These are phyloP conservation scores for Carassius carassius DNA, from an alignment of 2,113 vertebrate genomes.

Conservation along the genomic window DNA sequence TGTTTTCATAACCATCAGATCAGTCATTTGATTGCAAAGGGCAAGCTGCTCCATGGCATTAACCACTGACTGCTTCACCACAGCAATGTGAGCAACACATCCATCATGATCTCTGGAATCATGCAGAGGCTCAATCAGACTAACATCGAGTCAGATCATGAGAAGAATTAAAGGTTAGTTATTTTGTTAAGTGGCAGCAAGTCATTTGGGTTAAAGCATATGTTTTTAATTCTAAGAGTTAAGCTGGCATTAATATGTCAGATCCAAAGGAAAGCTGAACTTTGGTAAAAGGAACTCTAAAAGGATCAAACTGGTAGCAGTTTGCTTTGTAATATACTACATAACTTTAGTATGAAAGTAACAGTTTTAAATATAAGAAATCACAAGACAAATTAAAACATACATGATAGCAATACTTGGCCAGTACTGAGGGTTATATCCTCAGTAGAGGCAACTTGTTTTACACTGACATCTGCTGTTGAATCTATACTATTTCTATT, in stretches of 20 bases:
- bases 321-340: neutral
- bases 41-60: constrained; percentile 8
- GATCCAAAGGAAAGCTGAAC: neutral
- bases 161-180: constrained; percentile 11
- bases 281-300: neutral
- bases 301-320: neutral
- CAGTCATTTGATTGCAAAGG: constrained; percentile 8
- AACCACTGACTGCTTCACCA: neutral
- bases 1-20: neutral
- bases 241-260: neutral
- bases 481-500: neutral
- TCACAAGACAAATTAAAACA: neutral
- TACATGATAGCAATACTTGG: neutral
- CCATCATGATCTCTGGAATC: neutral
- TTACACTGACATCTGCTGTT: constrained; percentile 36
- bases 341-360: neutral
- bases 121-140: neutral
- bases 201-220: neutral
- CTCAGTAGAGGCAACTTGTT: neutral
- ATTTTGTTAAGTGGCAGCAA: constrained; percentile 1
- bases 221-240: neutral
- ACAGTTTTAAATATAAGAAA: neutral
- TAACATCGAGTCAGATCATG: neutral
- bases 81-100: constrained; percentile 27
- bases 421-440: neutral